A percentile compares a stretch with the other conserved stretches of the same genome.
phyloP scores from a whole-genome alignment of 2,113 vertebrate species.

The Atherinomorus stipes region DNA sequence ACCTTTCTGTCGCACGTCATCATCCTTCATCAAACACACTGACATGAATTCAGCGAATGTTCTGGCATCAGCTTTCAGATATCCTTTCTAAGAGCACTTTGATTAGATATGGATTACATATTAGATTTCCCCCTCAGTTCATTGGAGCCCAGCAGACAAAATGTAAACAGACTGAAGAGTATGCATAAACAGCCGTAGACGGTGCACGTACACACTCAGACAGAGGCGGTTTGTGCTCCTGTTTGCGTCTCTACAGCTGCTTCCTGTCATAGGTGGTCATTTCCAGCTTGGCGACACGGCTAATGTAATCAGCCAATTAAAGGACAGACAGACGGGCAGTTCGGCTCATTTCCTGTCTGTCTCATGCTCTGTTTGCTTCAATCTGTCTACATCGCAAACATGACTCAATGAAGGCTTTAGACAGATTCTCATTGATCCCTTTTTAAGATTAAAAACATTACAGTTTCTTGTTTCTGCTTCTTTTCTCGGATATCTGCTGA shows the following conservation, averaged over 20 bases:
- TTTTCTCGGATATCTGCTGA: background rate
- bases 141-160: conserved; percentile 15
- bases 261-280: conserved; percentile 63
- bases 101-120: conserved; percentile 13
- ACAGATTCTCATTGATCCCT: conserved; percentile 1
- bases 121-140: conserved; percentile 4
- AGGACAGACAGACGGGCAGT: conserved; percentile 36
- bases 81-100: conserved; percentile 17
- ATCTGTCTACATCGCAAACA: conserved; percentile 18
- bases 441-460: background rate
- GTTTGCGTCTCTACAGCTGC: conserved; percentile 58
- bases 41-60: background rate
- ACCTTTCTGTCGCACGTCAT: too few species aligned
- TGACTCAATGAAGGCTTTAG: conserved; percentile 4
- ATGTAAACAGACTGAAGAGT: conserved; percentile 10
- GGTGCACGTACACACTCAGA: conserved; percentile 7
- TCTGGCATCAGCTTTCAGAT: background rate
- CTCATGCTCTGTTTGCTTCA: conserved; percentile 5
- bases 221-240: conserved; percentile 32
- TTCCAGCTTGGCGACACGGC: conserved; percentile 54
- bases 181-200: conserved; percentile 2
- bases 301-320: conserved; percentile 67
- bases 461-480: background rate
- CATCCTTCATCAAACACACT: background rate
- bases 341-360: conserved; percentile 60